A percentile compares a stretch with the other conserved stretches of the same genome.
Conservation (phyloP, 2,888 invertebrate genomes). For the Boloria selene region DNA sequence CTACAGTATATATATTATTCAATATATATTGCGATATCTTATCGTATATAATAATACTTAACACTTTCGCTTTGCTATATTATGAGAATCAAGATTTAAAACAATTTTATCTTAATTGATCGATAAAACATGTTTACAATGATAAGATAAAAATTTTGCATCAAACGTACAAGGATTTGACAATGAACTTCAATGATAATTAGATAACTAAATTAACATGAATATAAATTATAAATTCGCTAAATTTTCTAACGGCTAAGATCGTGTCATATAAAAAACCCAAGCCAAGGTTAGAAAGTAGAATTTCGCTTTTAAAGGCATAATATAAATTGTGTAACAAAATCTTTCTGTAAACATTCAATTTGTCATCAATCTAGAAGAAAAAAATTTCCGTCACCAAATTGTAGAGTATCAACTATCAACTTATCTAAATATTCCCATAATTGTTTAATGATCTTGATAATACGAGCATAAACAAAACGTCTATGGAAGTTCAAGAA, state of each 20-base stretch:
- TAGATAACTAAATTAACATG: neutral
- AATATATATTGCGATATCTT: neutral
- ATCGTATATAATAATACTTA: constrained; percentile 8
- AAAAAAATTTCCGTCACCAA: constrained; percentile 9
- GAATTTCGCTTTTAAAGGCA: neutral
- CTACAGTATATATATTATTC: no score
- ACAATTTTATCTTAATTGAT: constrained; percentile 34
- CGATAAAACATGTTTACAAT: constrained; percentile 35
- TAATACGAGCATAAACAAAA: constrained; percentile 47
- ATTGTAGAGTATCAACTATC: neutral
- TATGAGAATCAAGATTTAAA: constrained; percentile 28
- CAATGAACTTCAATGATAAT: constrained; percentile 7
- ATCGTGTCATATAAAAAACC: neutral
- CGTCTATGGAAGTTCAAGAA: constrained; percentile 53
- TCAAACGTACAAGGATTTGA: constrained; percentile 37
- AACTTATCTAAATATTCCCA: constrained; percentile 42
- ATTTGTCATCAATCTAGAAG: neutral
- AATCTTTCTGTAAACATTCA: neutral
- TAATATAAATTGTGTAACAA: neutral
- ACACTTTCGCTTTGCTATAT: constrained; percentile 4
- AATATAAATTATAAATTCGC: neutral
- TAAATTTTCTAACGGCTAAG: no score
- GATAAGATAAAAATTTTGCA: constrained; percentile 43
- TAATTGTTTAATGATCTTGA: constrained; percentile 40
- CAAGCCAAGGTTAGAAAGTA: constrained; percentile 4